These are phyloP conservation scores for Hybos culiciformis DNA, from an alignment of 2,888 invertebrate species.

Conservation along the genomic window DNA sequence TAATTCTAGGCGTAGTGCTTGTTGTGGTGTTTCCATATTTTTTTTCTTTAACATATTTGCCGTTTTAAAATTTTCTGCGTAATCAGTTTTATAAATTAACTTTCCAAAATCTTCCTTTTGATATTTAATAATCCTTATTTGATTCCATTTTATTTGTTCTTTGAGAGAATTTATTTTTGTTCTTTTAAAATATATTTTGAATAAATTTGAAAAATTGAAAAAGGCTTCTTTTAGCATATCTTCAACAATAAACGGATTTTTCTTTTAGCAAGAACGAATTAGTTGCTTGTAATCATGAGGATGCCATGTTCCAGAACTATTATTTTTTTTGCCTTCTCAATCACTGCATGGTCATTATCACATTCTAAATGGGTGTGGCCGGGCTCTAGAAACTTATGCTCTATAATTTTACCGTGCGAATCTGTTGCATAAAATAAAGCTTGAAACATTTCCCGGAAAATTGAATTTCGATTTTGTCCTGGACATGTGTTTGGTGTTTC, in stretches of 20 bases:
- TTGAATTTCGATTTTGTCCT: constrained; percentile 13
- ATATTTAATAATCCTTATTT: background rate
- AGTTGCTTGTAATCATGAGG: background rate
- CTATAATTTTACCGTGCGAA: background rate
- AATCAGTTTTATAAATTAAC: background rate
- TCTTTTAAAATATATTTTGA: background rate
- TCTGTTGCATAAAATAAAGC: background rate
- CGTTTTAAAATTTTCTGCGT: background rate
- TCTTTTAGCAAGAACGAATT: background rate
- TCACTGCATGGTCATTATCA: background rate
- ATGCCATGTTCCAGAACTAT: background rate
- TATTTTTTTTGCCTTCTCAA: background rate
- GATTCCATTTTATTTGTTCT: background rate
- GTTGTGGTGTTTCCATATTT: background rate
- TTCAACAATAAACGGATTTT: background rate
- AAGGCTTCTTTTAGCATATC: background rate
- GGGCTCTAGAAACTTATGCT: background rate
- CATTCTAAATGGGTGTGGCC: background rate
- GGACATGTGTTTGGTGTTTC: constrained; percentile 8
- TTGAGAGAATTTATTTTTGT: background rate
- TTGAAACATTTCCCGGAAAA: constrained; percentile 11
- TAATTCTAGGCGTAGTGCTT: background rate
- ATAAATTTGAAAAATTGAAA: background rate
- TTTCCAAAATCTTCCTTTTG: background rate
- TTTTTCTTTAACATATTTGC: background rate